Conservation (phyloP, 2,113 vertebrate species). For the Toxotes chatareus region DNA sequence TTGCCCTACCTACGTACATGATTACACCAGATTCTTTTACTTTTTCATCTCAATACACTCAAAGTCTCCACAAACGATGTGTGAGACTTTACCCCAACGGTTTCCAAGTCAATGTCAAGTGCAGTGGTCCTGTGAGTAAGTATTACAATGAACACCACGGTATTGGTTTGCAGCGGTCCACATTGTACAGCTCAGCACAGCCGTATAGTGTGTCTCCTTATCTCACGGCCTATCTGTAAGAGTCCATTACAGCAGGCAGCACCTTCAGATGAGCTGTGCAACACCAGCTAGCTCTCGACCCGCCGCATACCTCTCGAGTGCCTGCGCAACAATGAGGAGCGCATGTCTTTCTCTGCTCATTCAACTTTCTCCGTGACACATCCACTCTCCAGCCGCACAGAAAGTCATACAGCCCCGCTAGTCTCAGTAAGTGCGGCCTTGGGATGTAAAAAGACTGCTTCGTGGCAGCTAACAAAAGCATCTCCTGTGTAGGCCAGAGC, state of each 20-base stretch:
- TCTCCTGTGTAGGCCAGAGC: constrained; percentile 34
- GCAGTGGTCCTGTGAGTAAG: constrained; percentile 71
- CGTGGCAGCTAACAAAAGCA: constrained; percentile 62
- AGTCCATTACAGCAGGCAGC: constrained; percentile 80
- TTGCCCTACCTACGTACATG: not conserved
- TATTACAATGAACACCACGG: constrained; percentile 62
- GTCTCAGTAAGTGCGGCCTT: constrained; percentile 69
- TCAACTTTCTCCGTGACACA: constrained; percentile 54
- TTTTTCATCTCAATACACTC: not conserved
- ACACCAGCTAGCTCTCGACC: constrained; percentile 62
- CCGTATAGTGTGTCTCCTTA: constrained; percentile 80
- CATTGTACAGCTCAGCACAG: constrained; percentile 52
- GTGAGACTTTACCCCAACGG: constrained; percentile 7
- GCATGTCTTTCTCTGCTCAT: constrained; percentile 69
- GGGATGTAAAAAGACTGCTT: constrained; percentile 67
- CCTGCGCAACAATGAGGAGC: constrained; percentile 40
- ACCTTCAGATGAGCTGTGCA: constrained; percentile 68
- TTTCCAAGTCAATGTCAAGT: constrained; percentile 47
- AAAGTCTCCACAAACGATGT: constrained; percentile 25
- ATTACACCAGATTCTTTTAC: not conserved
- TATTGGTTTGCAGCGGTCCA: constrained; percentile 73
- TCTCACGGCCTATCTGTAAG: constrained; percentile 74
- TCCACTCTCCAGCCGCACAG: constrained; percentile 18
- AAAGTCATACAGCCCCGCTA: constrained; percentile 26
- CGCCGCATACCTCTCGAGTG: constrained; percentile 44